Conservation (phyloP, 30 jellyfish, hydroid and myxozoan genomes). For the Chrysaora quinquecirrha region DNA sequence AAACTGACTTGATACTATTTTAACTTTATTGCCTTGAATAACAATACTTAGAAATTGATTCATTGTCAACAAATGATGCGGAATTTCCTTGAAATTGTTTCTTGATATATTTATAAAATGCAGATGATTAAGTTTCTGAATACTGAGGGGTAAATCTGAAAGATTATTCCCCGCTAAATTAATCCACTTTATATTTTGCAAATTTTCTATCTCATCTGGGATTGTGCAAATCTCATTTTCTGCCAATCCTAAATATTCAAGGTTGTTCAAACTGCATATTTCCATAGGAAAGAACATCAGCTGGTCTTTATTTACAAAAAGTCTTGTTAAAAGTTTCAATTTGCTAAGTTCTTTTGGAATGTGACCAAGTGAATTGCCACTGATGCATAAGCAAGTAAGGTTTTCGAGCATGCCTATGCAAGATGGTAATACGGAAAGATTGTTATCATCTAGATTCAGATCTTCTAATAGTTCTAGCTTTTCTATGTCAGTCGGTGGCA, state of each 20-base stretch:
- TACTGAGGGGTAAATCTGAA: constrained; percentile 49
- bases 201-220: constrained; percentile 65
- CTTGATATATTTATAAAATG: constrained; percentile 46
- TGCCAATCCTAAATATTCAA: constrained; percentile 76
- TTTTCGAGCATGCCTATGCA: constrained; percentile 51
- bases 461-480: constrained; percentile 68
- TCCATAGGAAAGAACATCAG: constrained; percentile 77
- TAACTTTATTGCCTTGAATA: constrained; percentile 52
- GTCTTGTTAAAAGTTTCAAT: constrained; percentile 49
- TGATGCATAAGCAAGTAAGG: constrained; percentile 66
- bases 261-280: constrained; percentile 60
- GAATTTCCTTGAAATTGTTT: constrained; percentile 55
- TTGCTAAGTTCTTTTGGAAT: constrained; percentile 64
- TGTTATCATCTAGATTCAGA: constrained; percentile 78
- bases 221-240: constrained; percentile 57
- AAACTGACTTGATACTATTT: constrained; percentile 24
- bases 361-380: constrained; percentile 85
- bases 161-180: constrained; percentile 63
- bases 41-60: constrained; percentile 43
- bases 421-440: constrained; percentile 81
- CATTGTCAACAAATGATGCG: constrained; percentile 18
- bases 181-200: constrained; percentile 75
- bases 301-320: constrained; percentile 64
- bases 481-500: constrained; percentile 89
- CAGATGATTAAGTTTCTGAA: constrained; percentile 38